Base-by-base conservation (phyloP, 2,113 vertebrate species). In the Cochlearius cochlearius region DNA sequence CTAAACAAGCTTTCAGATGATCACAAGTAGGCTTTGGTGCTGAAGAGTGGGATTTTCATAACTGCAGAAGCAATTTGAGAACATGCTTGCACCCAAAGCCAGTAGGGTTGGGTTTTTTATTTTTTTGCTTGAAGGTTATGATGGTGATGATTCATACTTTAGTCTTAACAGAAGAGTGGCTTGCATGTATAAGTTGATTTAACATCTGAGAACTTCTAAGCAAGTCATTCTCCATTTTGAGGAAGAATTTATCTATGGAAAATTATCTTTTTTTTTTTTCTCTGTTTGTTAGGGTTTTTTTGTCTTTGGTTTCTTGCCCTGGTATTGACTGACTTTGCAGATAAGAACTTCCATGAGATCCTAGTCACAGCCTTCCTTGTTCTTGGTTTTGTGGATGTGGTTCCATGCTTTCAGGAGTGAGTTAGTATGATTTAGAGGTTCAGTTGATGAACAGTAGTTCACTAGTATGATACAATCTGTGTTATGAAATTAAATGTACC, bases 1-100 rank as follows among this genome's bases (percentile, higher is more conserved):
- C 92, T 96, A 88, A 95, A 95, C 77, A 82, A 85, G 89, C 89
- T 86, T 95, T 92, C 75, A 88, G 71, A 94, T 79, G 58, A 90
- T 90, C 81, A 73, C 25, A 76, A 36, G 77, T 59, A 34, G 58
- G 49, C 92, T 91, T 91, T 91, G 94, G 92, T 96, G 85, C 85
- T 59, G 71, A 45, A 69, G 81, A 95, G 89, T 76, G 74, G 95
- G 93, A 76, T 94, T 97, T 92, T 97, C 67, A 16, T 82, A 82
- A 69, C 84, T 87, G 60, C 0, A 3, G 89, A 96, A 95, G 74
- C 91, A 96, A 95, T 95, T 91, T 92, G 84, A 89, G 87, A 90
- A 52, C 62, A 67, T 73, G 45, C 80, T 87, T 94, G 83, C 86
- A 92, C 94, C 94, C 86, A 95, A 85, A 94, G 83, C 69, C 39